phyloP scores from a whole-genome alignment of 2,888 invertebrate genomes.

The Latheticus oryzae region DNA sequence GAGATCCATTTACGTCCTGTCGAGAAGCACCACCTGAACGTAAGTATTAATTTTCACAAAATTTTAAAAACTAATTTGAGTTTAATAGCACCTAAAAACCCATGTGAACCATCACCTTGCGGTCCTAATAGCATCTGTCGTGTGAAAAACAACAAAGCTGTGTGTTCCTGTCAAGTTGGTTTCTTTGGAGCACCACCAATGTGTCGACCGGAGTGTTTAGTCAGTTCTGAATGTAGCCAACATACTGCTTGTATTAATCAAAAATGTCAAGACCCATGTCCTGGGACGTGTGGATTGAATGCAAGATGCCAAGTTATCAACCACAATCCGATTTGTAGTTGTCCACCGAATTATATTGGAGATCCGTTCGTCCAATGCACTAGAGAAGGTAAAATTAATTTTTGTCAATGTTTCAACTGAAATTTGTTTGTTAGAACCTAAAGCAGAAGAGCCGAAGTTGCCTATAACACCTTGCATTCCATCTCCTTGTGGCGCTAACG shows the following conservation, averaged over 20 bases:
- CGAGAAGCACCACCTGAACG: slow-evolving; percentile 70
- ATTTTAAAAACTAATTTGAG: no score
- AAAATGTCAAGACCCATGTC: slow-evolving; percentile 74
- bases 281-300: slow-evolving; percentile 70
- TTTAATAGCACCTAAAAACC: slow-evolving; percentile 64
- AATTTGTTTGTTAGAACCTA: slow-evolving; percentile 16
- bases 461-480: slow-evolving; percentile 77
- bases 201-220: slow-evolving; percentile 72
- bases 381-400: slow-evolving; percentile 63
- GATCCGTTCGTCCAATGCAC: slow-evolving; percentile 71
- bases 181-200: slow-evolving; percentile 71
- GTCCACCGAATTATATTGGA: slow-evolving; percentile 70
- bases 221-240: slow-evolving; percentile 71
- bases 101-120: slow-evolving; percentile 73
- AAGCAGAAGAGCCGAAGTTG: slow-evolving; percentile 55
- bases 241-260: slow-evolving; percentile 73
- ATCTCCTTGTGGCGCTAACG: slow-evolving; percentile 78
- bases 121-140: slow-evolving; percentile 73
- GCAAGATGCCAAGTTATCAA: slow-evolving; percentile 72
- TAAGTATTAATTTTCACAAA: slow-evolving; percentile 69
- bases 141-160: slow-evolving; percentile 69
- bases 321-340: slow-evolving; percentile 75
- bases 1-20: slow-evolving; percentile 87
- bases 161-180: slow-evolving; percentile 72
- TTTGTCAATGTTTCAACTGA: background rate